Base-by-base conservation (phyloP, 2,113 vertebrate genomes). In the Buteo buteo region DNA sequence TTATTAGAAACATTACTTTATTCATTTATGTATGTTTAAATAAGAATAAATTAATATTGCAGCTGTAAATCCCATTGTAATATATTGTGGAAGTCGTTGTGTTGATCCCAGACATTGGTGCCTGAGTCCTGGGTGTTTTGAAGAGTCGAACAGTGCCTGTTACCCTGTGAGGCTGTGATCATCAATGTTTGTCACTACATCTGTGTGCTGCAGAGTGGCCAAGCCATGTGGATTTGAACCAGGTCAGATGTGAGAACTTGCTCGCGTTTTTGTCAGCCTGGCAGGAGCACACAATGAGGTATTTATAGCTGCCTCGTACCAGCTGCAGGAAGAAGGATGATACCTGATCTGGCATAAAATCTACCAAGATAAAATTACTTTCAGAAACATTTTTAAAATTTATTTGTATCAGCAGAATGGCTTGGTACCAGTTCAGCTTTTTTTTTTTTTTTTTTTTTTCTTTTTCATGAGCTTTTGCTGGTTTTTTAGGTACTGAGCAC, bases 321-420 rank as follows among this genome's bases (percentile, higher is more conserved):
- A 95, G 96, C 90, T 94, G 95, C 90, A 90, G 95, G 82, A 93
- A 90, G 74, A 67, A 79, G 66, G 65, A 82, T 92, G 94, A 92
- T 90, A 90, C 70, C 74, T 92, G 88, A 93, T 93, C 88, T 92
- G 94, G 70, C 78, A 88, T 66, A 72, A 96, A 93, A 86, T 82
- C 87, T 82, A 76, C 50, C 21, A 29, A 82, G 82, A 90, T 90
- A 90, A 91, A 94, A 79, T 93, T 85, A 55, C 78, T 89, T 64
- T 0, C 3, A 52, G 52, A 83, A 73, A 59, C 13, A 1, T 11
- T 3, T 34, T n/a, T 16, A 11, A 31, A 45, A 86, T 7, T 28
- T n/a, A 28, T 86, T 64, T 86, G 7, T 81, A 58, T 58, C 90
- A 82, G 87, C 50, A 54, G 55, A 89, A 84, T 45, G 15, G 5